Conservation (phyloP, 2,888 invertebrate genomes). For the Dugesia japonica region DNA sequence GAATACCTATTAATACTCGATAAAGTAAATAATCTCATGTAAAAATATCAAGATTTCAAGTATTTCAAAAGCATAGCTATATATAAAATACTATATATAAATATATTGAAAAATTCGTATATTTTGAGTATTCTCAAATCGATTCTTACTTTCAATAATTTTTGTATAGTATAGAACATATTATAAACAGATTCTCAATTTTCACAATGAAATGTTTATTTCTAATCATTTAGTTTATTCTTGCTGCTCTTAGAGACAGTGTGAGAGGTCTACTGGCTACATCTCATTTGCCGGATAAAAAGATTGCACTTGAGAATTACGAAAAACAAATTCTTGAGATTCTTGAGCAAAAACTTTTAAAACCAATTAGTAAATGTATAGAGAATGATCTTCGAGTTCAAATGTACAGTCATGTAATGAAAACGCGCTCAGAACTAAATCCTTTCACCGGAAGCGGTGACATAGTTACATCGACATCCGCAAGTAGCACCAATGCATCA, state of each 20-base stretch:
- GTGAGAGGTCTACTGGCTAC: conserved; percentile 41
- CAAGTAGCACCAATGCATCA: background rate
- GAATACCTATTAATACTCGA: no score
- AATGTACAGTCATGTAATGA: conserved; percentile 66
- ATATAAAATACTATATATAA: no score
- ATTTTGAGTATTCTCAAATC: no score
- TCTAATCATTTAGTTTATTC: conserved; percentile 53
- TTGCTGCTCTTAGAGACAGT: conserved; percentile 51
- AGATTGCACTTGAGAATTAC: conserved; percentile 41
- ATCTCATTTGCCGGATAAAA: conserved; percentile 42
- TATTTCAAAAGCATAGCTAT: no score
- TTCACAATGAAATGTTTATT: no score
- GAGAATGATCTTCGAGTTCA: conserved; percentile 80
- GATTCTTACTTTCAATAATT: no score
- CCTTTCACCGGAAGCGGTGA: background rate
- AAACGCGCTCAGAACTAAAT: conserved; percentile 6
- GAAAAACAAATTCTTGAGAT: conserved; percentile 41
- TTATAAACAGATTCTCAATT: no score
- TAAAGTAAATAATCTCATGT: no score
- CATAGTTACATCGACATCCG: background rate
- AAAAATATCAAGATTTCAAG: no score
- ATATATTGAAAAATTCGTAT: no score
- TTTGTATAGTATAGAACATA: no score
- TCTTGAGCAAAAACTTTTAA: conserved; percentile 43
- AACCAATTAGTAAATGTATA: conserved; percentile 65